Evolutionary conservation across 2,888 invertebrate species (phyloP).

Genomic region (Ephialtes manifestator): DNA sequence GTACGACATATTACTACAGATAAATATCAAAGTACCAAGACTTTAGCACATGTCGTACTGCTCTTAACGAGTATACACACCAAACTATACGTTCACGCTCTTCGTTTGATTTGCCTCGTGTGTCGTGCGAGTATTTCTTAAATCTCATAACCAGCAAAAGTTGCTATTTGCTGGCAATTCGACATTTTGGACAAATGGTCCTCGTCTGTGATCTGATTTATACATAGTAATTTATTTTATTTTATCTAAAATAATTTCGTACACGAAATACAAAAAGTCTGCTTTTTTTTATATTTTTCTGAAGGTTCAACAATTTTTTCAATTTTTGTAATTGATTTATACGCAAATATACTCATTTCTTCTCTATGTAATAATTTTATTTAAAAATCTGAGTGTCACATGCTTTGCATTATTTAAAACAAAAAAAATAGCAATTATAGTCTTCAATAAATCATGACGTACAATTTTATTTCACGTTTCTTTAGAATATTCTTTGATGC

Average conservation of each 20-base stretch:
- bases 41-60: neutral
- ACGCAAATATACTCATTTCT: neutral
- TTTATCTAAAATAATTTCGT: neutral
- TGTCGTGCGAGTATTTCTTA: neutral
- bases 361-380: neutral
- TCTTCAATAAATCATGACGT: neutral
- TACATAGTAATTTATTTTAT: neutral
- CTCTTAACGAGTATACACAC: neutral
- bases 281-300: too few species aligned
- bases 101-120: constrained; percentile 27
- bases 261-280: neutral
- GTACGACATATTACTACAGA: neutral
- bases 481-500: neutral
- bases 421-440: neutral
- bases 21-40: constrained; percentile 26
- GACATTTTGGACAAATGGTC: neutral
- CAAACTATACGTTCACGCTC: constrained; percentile 14
- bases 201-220: neutral
- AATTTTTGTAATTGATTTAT: neutral
- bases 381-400: neutral
- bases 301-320: neutral
- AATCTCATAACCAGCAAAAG: neutral
- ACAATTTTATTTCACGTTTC: neutral
- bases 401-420: neutral
- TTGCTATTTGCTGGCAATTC: neutral